phyloP scores from a whole-genome alignment of 2,888 invertebrate species.

The Idaea aversata region DNA sequence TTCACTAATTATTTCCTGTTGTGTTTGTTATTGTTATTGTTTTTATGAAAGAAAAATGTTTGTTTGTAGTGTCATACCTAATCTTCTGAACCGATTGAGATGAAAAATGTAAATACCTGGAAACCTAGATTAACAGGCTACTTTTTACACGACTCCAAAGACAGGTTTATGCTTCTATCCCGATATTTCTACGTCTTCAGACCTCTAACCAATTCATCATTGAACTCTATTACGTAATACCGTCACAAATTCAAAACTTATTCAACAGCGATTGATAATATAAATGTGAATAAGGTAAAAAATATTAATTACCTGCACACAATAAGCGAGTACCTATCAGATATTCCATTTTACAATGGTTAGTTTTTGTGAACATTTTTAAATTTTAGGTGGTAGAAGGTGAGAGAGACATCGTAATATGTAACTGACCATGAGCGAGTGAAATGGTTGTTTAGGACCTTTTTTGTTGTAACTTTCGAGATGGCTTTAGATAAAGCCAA shows the following conservation, averaged over 20 bases:
- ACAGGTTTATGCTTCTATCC: too few relatives aligned
- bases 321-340: slow-evolving; percentile 26
- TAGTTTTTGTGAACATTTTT: slow-evolving; percentile 65
- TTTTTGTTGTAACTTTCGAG: slow-evolving; percentile 47
- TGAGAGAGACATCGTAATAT: slow-evolving; percentile 28
- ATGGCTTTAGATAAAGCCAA: slow-evolving; percentile 9
- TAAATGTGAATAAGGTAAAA: slow-evolving; percentile 24
- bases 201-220: too few relatives aligned
- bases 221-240: background rate
- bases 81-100: too few relatives aligned
- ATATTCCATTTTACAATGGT: slow-evolving; percentile 47
- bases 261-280: background rate
- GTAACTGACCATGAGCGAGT: slow-evolving; percentile 12
- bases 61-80: too few relatives aligned
- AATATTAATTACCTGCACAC: slow-evolving; percentile 36
- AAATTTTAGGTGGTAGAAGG: slow-evolving; percentile 47
- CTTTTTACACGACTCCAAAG: too few relatives aligned
- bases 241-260: slow-evolving; percentile 1
- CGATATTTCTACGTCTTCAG: too few relatives aligned
- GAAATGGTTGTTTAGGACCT: slow-evolving; percentile 36
- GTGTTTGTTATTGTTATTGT: too few relatives aligned
- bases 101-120: too few relatives aligned
- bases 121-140: too few relatives aligned
- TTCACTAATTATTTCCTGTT: too few relatives aligned
- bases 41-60: too few relatives aligned